These are phyloP conservation scores for Alca torda DNA, from an alignment of 2,797 vertebrate species.

Conservation along the genomic window DNA sequence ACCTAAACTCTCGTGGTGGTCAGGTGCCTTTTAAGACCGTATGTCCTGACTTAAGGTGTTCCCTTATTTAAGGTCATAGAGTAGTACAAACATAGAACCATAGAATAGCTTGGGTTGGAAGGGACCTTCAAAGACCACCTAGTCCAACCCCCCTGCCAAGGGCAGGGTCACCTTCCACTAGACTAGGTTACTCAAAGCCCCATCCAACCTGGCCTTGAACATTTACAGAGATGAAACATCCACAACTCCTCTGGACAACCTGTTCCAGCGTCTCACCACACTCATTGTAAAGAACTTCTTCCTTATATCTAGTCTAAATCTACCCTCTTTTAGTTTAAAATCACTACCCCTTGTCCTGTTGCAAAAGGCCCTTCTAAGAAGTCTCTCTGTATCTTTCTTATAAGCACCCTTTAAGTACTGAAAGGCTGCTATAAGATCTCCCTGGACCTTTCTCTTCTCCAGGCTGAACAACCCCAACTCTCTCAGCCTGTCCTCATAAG, in stretches of 20 bases:
- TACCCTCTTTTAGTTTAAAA: background rate
- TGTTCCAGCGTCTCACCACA: background rate
- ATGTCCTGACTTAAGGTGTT: background rate
- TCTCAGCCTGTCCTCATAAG: background rate
- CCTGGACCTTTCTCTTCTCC: background rate
- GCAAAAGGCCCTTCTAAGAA: background rate
- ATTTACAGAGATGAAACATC: background rate
- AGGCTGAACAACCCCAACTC: background rate
- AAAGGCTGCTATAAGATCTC: background rate
- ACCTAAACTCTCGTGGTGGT: background rate
- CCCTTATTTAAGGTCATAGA: background rate
- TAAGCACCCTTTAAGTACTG: background rate
- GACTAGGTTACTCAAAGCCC: background rate
- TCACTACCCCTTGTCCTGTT: background rate
- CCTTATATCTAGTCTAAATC: background rate
- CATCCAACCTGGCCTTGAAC: background rate
- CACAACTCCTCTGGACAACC: background rate
- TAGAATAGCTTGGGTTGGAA: background rate
- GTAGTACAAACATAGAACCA: background rate
- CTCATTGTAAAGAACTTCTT: background rate
- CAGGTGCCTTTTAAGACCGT: background rate
- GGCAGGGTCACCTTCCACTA: background rate
- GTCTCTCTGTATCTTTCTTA: background rate
- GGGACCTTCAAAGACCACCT: background rate
- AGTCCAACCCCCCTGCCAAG: accelerated